Evolutionary conservation across 2,888 invertebrate genomes (phyloP).

Genomic region (Hypselothyrea guttata): DNA sequence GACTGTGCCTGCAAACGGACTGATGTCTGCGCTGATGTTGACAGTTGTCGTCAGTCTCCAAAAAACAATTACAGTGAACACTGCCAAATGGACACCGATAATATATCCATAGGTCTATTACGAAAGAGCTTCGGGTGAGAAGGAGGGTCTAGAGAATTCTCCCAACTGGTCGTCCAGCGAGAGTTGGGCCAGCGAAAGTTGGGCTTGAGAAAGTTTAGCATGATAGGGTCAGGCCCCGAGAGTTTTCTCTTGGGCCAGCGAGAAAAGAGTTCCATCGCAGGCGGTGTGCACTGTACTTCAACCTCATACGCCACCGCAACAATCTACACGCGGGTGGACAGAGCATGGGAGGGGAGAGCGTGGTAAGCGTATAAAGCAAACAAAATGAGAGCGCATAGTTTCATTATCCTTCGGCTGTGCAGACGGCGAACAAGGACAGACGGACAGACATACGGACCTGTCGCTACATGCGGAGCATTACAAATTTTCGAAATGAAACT

Average conservation of each 20-base stretch:
- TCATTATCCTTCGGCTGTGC: slow-evolving; percentile 62
- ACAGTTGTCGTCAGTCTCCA: slow-evolving; percentile 36
- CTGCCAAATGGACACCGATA: background rate
- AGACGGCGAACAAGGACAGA: slow-evolving; percentile 9
- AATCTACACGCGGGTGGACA: slow-evolving; percentile 41
- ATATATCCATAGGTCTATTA: no score
- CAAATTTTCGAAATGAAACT: slow-evolving; percentile 74
- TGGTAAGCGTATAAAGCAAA: slow-evolving; percentile 56
- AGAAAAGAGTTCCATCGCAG: background rate
- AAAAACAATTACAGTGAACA: slow-evolving; percentile 50
- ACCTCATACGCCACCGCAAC: slow-evolving; percentile 56
- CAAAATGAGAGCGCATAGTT: slow-evolving; percentile 67
- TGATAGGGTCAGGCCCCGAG: no score
- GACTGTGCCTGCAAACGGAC: slow-evolving; percentile 7
- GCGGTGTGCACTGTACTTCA: slow-evolving; percentile 17
- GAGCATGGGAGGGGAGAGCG: background rate
- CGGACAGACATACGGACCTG: slow-evolving; percentile 45
- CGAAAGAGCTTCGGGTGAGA: no score
- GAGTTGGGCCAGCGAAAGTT: no score
- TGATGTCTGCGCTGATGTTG: slow-evolving; percentile 49
- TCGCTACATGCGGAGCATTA: slow-evolving; percentile 68
- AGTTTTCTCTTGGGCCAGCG: no score
- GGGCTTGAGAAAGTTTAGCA: no score
- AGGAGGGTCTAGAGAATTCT: no score
- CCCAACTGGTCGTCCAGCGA: no score